Conservation (phyloP, 1,140 invertebrate species). For the Trichomalopsis sarcophagae region DNA sequence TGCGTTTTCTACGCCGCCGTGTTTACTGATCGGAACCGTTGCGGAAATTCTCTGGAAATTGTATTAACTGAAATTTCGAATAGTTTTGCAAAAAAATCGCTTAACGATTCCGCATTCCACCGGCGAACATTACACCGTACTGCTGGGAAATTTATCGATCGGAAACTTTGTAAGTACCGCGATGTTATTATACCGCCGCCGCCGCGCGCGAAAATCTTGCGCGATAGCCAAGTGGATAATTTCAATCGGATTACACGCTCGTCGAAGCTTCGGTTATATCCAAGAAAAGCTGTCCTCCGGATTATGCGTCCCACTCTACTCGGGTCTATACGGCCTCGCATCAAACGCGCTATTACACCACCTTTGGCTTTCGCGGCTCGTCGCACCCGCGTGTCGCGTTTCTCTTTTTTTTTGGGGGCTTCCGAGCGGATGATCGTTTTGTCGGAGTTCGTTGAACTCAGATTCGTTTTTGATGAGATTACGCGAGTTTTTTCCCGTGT, state of each 20-base stretch:
- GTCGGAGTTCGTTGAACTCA: background rate
- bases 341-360: background rate
- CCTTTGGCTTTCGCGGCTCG: background rate
- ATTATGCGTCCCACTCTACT: background rate
- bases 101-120: too few species aligned
- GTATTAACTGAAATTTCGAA: background rate
- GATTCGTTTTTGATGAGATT: background rate
- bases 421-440: background rate
- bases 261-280: constrained; percentile 24
- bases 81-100: background rate
- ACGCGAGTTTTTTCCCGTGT: background rate
- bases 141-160: constrained; percentile 31
- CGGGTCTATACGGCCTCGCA: background rate
- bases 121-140: too few species aligned
- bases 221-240: background rate
- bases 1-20: background rate
- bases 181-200: background rate
- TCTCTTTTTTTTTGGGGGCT: too few species aligned
- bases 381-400: too few species aligned
- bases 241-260: constrained; percentile 4
- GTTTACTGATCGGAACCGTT: background rate
- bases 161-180: background rate
- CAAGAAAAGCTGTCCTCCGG: background rate
- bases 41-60: too few species aligned
- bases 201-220: constrained; percentile 3